These are phyloP conservation scores for Hylaeus volcanicus DNA, from an alignment of 1,140 invertebrate species.

Conservation along the genomic window DNA sequence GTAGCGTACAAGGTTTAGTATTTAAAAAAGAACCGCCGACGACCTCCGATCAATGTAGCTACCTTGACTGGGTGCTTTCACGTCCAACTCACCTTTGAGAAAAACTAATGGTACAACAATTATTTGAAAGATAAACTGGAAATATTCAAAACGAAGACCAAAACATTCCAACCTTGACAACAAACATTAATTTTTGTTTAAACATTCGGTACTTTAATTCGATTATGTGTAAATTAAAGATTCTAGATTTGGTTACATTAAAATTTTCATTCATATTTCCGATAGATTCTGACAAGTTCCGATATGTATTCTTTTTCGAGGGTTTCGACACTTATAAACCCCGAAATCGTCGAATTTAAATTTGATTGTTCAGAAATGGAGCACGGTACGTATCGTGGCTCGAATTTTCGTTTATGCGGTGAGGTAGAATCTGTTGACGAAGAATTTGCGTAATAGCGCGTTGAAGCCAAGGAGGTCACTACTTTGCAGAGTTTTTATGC, in stretches of 20 bases:
- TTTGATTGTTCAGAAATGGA: background rate
- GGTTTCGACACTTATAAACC: background rate
- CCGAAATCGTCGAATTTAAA: slow-evolving; percentile 4
- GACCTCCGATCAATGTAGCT: slow-evolving; percentile 25
- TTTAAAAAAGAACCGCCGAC: slow-evolving; percentile 30
- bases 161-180: too few relatives aligned
- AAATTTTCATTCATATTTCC: too few relatives aligned
- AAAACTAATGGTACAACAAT: background rate
- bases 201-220: too few relatives aligned
- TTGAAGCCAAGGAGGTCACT: slow-evolving; percentile 55
- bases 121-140: background rate
- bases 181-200: too few relatives aligned
- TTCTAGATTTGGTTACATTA: too few relatives aligned
- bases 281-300: too few relatives aligned
- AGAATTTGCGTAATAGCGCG: slow-evolving; percentile 49
- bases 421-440: slow-evolving; percentile 9
- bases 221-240: too few relatives aligned
- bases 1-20: slow-evolving; percentile 14
- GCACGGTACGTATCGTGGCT: slow-evolving; percentile 1
- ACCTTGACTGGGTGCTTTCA: background rate
- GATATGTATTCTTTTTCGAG: too few relatives aligned
- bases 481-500: slow-evolving; percentile 39
- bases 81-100: background rate
- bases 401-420: background rate
- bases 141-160: too few relatives aligned